Base-by-base conservation (phyloP, 1,140 invertebrate species). In the Danaus plexippus region DNA sequence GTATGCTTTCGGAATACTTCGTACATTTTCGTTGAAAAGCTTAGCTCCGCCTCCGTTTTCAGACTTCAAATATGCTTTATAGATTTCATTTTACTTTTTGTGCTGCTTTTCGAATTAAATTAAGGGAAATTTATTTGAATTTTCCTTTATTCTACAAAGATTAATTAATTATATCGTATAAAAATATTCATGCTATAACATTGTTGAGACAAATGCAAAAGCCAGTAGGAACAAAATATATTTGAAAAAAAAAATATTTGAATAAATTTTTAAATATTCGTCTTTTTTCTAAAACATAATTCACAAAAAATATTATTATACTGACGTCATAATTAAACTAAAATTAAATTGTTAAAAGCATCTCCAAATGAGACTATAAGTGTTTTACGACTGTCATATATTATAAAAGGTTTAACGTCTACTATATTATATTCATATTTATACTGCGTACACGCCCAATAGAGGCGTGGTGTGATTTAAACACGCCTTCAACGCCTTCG, bases 401-500 rank as follows among this genome's bases (percentile, higher is more conserved):
- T 47, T 52, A 52, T 58, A 42, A 32, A 49, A 9, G 15, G 12
- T 47, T 12, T 50, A 32, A 13, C 11, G 45, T 1, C 13, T 2
- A 44, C 51, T 54, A 52, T 63, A 54, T 60, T 60, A 60, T 60
- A 51, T 57, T 57, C 54, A 59, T 59, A 59, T 66, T 45, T 51
- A 43, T 52, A 52, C 15, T 15, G 46, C 32, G 61, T 4, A 51
- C 70, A 85, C 81, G 80, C 82, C 82, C 58, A 77, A 49, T 44
- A 6, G 54, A 58, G 82, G 82, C 75, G 82, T 83, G 75, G 61
- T 64, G 45, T 41, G 53, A 13, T 57, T 54, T 11, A 47, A 15
- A 66, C 69, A 85, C 82, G 80, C 82, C 82, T 47, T 54, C 54
- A 54, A 54, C 59, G 71, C 65, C 74, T 78, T 68, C 69, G 54